Base-by-base conservation (phyloP, 2,113 vertebrate genomes). In the Lasiurus borealis region DNA sequence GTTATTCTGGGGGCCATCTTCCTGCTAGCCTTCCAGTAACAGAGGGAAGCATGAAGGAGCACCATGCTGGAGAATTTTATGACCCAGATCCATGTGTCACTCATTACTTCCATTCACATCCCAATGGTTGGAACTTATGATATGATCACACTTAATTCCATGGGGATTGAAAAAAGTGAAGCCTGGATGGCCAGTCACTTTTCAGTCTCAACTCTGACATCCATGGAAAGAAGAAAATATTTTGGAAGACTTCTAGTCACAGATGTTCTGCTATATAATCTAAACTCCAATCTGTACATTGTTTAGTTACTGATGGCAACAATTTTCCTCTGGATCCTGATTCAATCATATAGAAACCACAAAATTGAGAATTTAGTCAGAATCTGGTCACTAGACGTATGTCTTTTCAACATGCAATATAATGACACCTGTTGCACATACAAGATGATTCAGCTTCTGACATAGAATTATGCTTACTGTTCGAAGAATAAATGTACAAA, bases 301-400 rank as follows among this genome's bases (percentile, higher is more conserved):
- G 31, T 29, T 85, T 94, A 69, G 27, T 21, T 83, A 25, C 5
- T 15, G 9, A 83, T 40, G 25, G 10, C 5, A 88, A 44, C 3
- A 40, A 8, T 89, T 94, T 91, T 54, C n/a, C 44, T 92, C n/a
- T 81, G 59, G 36, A 62, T 68, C 15, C 27, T 89, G 46, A 69
- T 75, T 75, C 34, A 78, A 2, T 50, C 5, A 6, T 48, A 48
- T 31, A 50, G 15, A 78, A 57, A 59, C 12, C 6, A 34, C 19
- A 34, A 90, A 66, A 59, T 18, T 59, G 34, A 72, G 34, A 77
- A 52, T 83, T 5, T 54, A 81, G 25, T 81, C 12, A 84, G 72
- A 95, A 76, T 50, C 14, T 88, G 34, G 19, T 57, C 34, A 46
- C 10, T 46, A 48, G 40, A 36, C 8, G 13, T 25, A 8, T 8